Base-by-base conservation (phyloP, 2,797 vertebrate genomes). In the Liparis tanakae region DNA sequence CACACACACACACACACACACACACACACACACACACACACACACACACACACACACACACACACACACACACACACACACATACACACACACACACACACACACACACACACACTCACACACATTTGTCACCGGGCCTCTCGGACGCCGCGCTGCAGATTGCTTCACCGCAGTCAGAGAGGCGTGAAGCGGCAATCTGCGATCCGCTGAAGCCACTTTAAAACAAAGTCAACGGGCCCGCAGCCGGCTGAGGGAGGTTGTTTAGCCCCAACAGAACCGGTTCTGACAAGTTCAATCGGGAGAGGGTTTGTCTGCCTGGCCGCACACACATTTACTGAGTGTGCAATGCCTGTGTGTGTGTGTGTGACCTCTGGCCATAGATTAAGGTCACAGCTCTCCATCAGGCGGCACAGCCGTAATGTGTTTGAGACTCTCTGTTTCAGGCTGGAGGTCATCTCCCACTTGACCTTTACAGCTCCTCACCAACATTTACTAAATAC, bases 221-320 rank as follows among this genome's bases (percentile, higher is more conserved):
- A 70, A 70, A 58, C 59, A 64, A 58, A 79, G 70, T 73, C 62
- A 50, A 46, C 64, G 79, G 65, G 76, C 73, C 67, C 25, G 25
- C 25, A 30, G 25, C 25, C 25, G 25, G 80, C 71, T 80, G 81
- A 81, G 63, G 62, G 65, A 63, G 54, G 76, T 81, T 71, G 76
- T 85, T 90, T 85, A 84, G 83, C 36, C 71, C 77, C 74, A 69
- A 56, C 79, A 69, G 74, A 90, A 92, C 78, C 81, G 68, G 72
- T 83, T 88, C 66, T 89, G 88, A 89, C 88, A 88, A 80, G 77
- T 79, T 83, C 74, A 88, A 85, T 87, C 81, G 87, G 84, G 80
- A 84, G 78, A 87, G 72, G 78, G 76, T 86, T 85, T 79, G 86
- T 85, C 82, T 80, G 80, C 72, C 70, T 63, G 74, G 78, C 72